Base-by-base conservation (phyloP, 1,140 invertebrate species). In the Metaphire vulgaris region DNA sequence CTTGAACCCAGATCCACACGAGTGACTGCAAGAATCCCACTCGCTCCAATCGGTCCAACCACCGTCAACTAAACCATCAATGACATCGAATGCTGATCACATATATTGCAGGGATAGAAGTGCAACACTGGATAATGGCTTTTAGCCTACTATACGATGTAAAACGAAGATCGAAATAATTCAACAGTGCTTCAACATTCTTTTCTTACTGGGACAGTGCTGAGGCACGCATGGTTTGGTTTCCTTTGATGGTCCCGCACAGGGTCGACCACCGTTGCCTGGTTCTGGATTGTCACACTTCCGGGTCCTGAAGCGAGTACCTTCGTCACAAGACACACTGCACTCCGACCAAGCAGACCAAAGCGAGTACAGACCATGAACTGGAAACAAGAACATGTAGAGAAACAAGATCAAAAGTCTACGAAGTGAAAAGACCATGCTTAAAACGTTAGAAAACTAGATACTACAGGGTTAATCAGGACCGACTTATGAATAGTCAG, bases 241-340 rank as follows among this genome's bases (percentile, higher is more conserved):
- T 65, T 78, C 77, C 29, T 32, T 72, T 69, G 84, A 81, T 33
- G 75, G 77, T 2, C 88, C 88, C 30, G 80, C 67, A 78, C 88
- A 89, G 64, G 79, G 73, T 15, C 85, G 83, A 1, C 95, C 95
- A 0, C 92, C 92, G 82, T 93, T 90, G 41, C 89, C 88, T 0
- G 94, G 92, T 21, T 88, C 86, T 6, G 83, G 83, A 68, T 81
- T 83, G 75, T 82, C 79, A 79, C 84, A 85, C 2, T 69, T 66
- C 12, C 84, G 77, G 15, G 67, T 76, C 69, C 83, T 79, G 30
- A 69, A 69, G n/a, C 79, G 74, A 12, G 70, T 12, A 15, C 84
- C 84, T n/a, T 32, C 66, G 0, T 81, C 83, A 80, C 84, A 85
- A 0, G 81, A 75, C 14, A 77, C 76, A 1, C 80, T 80, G 77